A percentile compares a stretch with the other conserved stretches of the same genome.
These are phyloP conservation scores for Aramus guarauna DNA, from an alignment of 2,113 vertebrate species.

Conservation along the genomic window DNA sequence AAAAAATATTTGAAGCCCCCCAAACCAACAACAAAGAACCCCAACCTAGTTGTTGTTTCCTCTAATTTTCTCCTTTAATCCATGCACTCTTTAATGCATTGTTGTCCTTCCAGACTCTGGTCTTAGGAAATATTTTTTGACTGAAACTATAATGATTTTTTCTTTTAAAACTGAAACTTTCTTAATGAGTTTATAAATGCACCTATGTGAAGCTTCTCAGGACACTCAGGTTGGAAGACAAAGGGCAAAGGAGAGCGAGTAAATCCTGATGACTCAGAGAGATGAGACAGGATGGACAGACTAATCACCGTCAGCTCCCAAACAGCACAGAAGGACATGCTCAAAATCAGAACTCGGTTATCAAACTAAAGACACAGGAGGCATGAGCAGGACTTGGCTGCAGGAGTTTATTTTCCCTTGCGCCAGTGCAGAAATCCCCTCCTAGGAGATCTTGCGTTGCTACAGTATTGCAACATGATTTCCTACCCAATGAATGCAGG, in stretches of 20 bases:
- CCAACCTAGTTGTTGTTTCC: neutral
- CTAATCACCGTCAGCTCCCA: neutral
- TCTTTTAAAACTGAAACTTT: neutral
- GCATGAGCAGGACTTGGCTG: rapidly evolving
- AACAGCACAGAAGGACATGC: neutral
- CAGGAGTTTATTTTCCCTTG: neutral
- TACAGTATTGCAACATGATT: neutral
- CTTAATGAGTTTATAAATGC: neutral
- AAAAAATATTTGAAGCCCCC: neutral
- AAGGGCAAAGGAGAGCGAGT: neutral
- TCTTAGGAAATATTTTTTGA: neutral
- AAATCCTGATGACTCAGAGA: neutral
- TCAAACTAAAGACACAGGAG: neutral
- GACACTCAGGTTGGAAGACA: neutral
- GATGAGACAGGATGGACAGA: neutral
- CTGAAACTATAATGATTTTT: neutral
- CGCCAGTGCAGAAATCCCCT: neutral
- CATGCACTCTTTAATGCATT: neutral
- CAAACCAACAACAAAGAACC: neutral
- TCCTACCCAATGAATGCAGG: neutral
- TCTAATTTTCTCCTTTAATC: neutral
- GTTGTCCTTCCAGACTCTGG: neutral
- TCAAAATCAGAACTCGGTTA: neutral
- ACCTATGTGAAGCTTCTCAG: neutral
- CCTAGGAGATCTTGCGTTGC: neutral